Percentiles rank a stretch among this genome's conserved stretches.
Evolutionary conservation across 1,140 invertebrate genomes (phyloP).

Genomic region (Atopsyche davidsoni): DNA sequence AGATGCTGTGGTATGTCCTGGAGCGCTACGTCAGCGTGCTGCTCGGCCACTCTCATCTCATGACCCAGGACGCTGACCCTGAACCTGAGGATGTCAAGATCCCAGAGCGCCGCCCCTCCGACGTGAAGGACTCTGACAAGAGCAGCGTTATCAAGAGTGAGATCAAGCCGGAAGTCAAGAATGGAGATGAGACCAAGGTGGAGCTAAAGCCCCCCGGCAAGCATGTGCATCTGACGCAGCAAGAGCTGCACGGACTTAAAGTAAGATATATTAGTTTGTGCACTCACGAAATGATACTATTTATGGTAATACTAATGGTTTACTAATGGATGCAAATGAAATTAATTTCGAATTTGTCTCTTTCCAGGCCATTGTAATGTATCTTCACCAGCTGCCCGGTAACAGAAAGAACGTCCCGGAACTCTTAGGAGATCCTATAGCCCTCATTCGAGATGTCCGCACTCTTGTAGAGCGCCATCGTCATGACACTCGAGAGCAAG

Average conservation of each 20-base stretch:
- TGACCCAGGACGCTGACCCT: slow-evolving; percentile 47
- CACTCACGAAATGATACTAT: not conserved
- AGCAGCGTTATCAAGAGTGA: not conserved
- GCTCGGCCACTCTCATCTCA: slow-evolving; percentile 73
- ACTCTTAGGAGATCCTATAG: slow-evolving; percentile 82
- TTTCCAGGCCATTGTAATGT: slow-evolving; percentile 78
- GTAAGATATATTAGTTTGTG: no score
- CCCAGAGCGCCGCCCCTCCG: slow-evolving; percentile 33
- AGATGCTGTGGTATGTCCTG: slow-evolving; percentile 97
- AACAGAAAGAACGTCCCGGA: slow-evolving; percentile 90
- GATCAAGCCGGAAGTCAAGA: slow-evolving; percentile 7
- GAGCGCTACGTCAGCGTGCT: slow-evolving; percentile 88
- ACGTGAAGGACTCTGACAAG: not conserved
- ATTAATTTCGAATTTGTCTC: not conserved
- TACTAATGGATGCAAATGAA: not conserved
- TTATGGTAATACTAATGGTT: no score
- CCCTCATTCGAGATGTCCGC: slow-evolving; percentile 81
- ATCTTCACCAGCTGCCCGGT: slow-evolving; percentile 79
- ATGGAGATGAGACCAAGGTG: slow-evolving; percentile 2
- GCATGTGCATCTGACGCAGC: slow-evolving; percentile 71
- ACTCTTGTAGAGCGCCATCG: slow-evolving; percentile 82
- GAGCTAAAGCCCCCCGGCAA: slow-evolving; percentile 38
- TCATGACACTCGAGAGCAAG: slow-evolving; percentile 74
- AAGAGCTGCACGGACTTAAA: slow-evolving; percentile 85
- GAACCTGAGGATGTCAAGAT: slow-evolving; percentile 34